Conservation (phyloP, 2,113 vertebrate genomes). For the Buteo buteo region DNA sequence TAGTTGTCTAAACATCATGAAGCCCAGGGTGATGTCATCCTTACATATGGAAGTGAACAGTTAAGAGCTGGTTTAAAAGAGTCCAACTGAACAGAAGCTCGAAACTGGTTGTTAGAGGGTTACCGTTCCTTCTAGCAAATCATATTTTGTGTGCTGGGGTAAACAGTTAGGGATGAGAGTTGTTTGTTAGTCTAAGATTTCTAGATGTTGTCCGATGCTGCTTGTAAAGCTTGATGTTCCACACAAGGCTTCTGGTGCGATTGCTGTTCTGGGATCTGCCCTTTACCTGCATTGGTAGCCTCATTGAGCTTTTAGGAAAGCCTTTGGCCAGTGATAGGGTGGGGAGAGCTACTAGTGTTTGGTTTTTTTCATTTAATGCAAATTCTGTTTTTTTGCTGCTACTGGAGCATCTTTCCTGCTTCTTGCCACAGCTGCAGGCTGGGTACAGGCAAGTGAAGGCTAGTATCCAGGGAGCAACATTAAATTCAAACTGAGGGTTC, state of each 20-base stretch:
- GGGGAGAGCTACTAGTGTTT: not conserved
- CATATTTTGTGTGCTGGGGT: not conserved
- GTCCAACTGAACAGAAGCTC: not conserved
- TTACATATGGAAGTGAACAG: not conserved
- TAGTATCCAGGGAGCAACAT: not conserved
- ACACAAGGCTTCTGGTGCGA: not conserved
- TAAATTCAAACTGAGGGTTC: not conserved
- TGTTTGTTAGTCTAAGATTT: not conserved
- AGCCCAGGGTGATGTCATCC: not conserved
- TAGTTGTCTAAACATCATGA: not conserved
- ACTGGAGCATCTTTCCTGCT: not conserved
- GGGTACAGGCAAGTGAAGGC: rapidly evolving
- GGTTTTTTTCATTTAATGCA: not conserved
- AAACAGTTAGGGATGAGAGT: not conserved
- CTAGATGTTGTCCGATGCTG: not conserved
- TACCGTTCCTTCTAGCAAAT: not conserved
- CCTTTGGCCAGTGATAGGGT: not conserved
- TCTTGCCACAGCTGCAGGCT: not conserved
- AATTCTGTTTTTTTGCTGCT: not conserved
- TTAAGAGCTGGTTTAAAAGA: not conserved
- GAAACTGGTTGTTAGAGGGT: not conserved
- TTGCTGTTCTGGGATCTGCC: not conserved
- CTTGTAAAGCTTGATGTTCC: not conserved
- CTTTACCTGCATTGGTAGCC: not conserved
- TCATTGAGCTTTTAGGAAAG: not conserved